A percentile compares a stretch with the other conserved stretches of the same genome.
Conservation (phyloP, 2,113 vertebrate species). For the Seriola aureovittata region DNA sequence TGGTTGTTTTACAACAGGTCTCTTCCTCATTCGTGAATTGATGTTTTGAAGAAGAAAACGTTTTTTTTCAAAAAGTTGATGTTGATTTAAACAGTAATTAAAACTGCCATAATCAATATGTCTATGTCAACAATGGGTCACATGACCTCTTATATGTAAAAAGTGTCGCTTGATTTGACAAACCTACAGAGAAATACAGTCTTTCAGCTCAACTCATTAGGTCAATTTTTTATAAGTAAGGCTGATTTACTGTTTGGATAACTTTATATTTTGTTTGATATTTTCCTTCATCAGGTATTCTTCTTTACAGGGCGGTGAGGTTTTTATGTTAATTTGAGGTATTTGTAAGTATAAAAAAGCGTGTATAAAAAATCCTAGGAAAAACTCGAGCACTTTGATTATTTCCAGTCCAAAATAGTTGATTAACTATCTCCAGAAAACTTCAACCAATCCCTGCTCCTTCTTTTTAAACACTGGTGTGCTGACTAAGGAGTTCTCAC, state of each 20-base stretch:
- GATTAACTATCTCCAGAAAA: neutral
- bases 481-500: neutral
- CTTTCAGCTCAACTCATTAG: no score
- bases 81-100: neutral
- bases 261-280: neutral
- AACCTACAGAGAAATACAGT: no score
- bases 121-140: neutral
- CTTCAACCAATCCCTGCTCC: no score
- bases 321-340: no score
- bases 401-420: neutral
- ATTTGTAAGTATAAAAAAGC: no score
- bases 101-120: neutral
- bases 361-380: no score
- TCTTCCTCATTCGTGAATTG: neutral
- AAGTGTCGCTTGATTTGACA: no score
- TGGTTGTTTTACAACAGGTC: constrained; percentile 25
- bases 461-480: neutral
- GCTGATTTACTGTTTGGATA: no score
- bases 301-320: neutral
- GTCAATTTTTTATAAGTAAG: neutral
- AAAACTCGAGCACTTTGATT: no score
- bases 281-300: neutral
- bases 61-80: neutral
- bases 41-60: neutral
- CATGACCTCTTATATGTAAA: neutral